These are phyloP conservation scores for Enteromius afrohamiltoni DNA, from an alignment of 2,797 vertebrate species.

Conservation along the genomic window DNA sequence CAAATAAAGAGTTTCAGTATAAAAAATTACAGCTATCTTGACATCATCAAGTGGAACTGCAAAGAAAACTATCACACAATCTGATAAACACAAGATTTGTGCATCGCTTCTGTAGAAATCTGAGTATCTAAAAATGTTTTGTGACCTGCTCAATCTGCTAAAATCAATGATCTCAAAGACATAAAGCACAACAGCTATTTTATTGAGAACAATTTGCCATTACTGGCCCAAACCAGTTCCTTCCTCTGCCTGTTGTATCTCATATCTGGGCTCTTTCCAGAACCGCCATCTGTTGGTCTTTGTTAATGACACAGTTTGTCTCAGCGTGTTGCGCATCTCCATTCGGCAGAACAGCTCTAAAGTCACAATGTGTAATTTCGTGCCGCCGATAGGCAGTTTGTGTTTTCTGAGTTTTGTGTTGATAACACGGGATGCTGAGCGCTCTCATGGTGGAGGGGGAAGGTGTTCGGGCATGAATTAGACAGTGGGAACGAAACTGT, in stretches of 20 bases:
- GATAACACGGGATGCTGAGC: constrained; percentile 20
- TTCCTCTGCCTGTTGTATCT: constrained; percentile 54
- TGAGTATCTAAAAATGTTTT: background rate
- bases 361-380: constrained; percentile 57
- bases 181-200: constrained; percentile 37
- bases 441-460: constrained; percentile 7
- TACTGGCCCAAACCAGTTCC: constrained; percentile 59
- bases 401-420: constrained; percentile 45
- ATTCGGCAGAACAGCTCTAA: constrained; percentile 47
- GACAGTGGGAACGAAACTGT: constrained; percentile 29
- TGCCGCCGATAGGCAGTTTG: constrained; percentile 50
- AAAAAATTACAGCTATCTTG: background rate
- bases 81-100: background rate
- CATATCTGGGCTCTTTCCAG: constrained; percentile 61
- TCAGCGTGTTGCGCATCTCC: constrained; percentile 46
- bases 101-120: background rate
- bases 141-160: background rate
- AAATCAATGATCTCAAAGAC: background rate
- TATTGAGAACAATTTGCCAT: constrained; percentile 57
- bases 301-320: constrained; percentile 64
- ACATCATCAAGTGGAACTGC: background rate
- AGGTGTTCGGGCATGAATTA: constrained; percentile 20
- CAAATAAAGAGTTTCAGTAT: background rate
- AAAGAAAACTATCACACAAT: background rate
- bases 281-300: constrained; percentile 63